These are phyloP conservation scores for Bombus confusus DNA, from an alignment of 1,140 invertebrate genomes.

Conservation along the genomic window DNA sequence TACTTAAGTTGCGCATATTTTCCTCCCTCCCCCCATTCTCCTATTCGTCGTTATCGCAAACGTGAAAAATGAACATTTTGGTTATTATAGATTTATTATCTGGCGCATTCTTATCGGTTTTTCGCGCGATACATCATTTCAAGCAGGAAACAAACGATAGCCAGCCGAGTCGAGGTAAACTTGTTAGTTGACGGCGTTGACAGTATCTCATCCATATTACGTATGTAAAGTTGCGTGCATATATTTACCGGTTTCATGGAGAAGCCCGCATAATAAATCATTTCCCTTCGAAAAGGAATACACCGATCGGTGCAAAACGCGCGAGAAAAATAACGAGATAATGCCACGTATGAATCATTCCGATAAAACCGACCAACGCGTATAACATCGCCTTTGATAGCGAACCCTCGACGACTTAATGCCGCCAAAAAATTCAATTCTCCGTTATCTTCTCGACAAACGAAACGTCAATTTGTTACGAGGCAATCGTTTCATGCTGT, in stretches of 20 bases:
- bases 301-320: constrained; percentile 32
- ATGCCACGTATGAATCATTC: constrained; percentile 6
- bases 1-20: not conserved
- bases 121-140: constrained; percentile 46
- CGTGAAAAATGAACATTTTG: constrained; percentile 25
- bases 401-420: not conserved
- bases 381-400: not conserved
- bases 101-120: constrained; percentile 20
- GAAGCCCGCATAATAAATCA: constrained; percentile 39
- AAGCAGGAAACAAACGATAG: constrained; percentile 54
- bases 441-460: not conserved
- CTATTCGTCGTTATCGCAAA: not conserved
- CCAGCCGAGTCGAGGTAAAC: constrained; percentile 30
- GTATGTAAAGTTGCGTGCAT: constrained; percentile 42
- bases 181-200: constrained; percentile 59
- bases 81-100: constrained; percentile 25
- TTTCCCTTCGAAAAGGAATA: constrained; percentile 51
- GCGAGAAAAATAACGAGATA: constrained; percentile 30
- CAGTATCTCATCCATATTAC: constrained; percentile 58
- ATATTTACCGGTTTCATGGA: constrained; percentile 36
- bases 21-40: not conserved
- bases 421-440: not conserved
- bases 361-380: constrained; percentile 14
- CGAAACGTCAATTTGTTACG: not conserved
- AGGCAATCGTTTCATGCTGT: not conserved